A percentile compares a stretch with the other conserved stretches of the same genome.
Evolutionary conservation across 2,888 invertebrate genomes (phyloP).

Genomic region (Chrysina gloriosa): DNA sequence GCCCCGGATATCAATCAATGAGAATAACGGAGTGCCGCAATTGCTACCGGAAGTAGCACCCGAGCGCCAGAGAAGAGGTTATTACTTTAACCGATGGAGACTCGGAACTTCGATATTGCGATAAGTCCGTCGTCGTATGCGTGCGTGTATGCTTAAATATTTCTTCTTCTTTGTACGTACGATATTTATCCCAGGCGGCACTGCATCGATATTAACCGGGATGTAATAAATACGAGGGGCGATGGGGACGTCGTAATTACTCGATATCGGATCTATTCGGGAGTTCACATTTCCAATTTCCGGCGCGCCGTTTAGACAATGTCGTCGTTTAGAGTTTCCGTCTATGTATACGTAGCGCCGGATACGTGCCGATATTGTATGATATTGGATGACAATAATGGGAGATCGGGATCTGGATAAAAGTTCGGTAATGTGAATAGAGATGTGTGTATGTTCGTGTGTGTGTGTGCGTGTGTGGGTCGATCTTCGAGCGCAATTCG

Average conservation of each 20-base stretch:
- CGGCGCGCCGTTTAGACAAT: conserved; percentile 18
- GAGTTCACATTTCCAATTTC: conserved; percentile 28
- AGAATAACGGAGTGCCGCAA: not conserved
- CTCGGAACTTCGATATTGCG: conserved; percentile 14
- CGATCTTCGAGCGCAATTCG: too few relatives aligned
- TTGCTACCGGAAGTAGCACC: conserved; percentile 11
- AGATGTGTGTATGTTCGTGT: not conserved
- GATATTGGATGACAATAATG: not conserved
- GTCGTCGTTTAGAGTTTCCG: conserved; percentile 21
- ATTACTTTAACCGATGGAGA: conserved; percentile 5
- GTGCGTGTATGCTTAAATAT: not conserved
- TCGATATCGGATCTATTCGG: conserved; percentile 13
- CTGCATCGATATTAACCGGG: too few relatives aligned
- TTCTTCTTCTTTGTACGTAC: not conserved
- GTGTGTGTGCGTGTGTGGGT: too few relatives aligned
- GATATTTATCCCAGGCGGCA: too few relatives aligned
- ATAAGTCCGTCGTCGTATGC: not conserved
- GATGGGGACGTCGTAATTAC: not conserved
- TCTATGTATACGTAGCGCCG: not conserved
- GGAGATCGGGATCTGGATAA: not conserved
- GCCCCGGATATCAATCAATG: conserved; percentile 2
- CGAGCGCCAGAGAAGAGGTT: not conserved
- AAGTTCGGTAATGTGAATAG: not conserved
- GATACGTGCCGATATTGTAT: not conserved
- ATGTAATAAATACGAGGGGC: too few relatives aligned